Evolutionary conservation across 2,888 invertebrate species (phyloP), one percentile per base, ranked within the genome.

Genomic region (Drosophila greeni): DNA sequence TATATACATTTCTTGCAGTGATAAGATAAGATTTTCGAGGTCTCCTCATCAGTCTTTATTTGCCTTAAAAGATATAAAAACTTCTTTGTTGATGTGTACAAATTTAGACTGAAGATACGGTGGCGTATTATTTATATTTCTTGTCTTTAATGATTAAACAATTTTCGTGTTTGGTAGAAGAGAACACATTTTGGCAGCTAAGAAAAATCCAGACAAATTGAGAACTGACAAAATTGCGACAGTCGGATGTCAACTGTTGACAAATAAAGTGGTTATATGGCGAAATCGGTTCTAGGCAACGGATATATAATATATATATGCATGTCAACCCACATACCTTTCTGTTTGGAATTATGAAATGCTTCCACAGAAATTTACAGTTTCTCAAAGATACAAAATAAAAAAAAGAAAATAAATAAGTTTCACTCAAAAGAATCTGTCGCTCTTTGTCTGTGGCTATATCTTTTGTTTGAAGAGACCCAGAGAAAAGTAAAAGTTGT

Each of bases 401-500:
- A 1, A 11, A 29, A 29, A 29, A 3, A 29, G 4, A 29, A 29
- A 24, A 29, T 3, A 26, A 9, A 29, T 18, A 39, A 67, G 69
- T 70, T 79, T 76, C 75, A 64, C 76, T 71, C 57, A 31, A 49
- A 68, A 81, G 82, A 78, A 76, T 76, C 72, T 74, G 48, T 64
- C 56, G 31, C 20, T 34, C 57, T 59, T 45, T 66, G 20, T 47
- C 42, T 20, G n/a, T 45, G 31, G 34, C 40, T 51, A 34, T 54
- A 60, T 51, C 72, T 68, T 68, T 68, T 68, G 68, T 68, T 55
- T 29, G 37, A 14, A 34, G 20, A 40, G 29, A 26, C 34, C 34
- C 20, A 5, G 14, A 33, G 23, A 74, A 82, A 82, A 82, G 77
- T 80, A 81, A 80, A 80, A 82, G 82, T 80, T 80, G 70, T 77